Percentiles rank a stretch among this genome's conserved stretches.
Conservation (phyloP, 2,888 invertebrate genomes). For the Dasypogon diadema region DNA sequence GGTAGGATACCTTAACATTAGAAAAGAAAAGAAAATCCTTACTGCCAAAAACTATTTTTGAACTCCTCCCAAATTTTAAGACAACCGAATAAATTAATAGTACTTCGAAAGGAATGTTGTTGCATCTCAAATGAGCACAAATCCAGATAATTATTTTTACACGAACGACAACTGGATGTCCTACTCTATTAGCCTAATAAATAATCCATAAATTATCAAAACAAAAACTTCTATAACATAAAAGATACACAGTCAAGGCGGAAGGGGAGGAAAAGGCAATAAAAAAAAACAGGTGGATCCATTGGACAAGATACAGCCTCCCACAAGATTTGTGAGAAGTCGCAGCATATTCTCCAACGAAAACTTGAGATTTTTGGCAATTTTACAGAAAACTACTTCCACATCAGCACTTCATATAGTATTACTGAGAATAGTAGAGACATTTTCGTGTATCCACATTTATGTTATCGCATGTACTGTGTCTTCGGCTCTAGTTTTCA, state of each 20-base stretch:
- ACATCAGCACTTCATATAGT: background rate
- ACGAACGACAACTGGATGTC: background rate
- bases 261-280: background rate
- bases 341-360: background rate
- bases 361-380: constrained; percentile 26
- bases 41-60: constrained; percentile 3
- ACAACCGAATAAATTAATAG: no score
- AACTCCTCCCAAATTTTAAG: background rate
- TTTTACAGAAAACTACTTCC: constrained; percentile 33
- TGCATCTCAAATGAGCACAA: background rate
- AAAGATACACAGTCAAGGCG: background rate
- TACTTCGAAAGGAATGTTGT: background rate
- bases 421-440: background rate
- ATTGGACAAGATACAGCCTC: constrained; percentile 6
- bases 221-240: background rate
- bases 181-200: background rate
- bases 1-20: background rate
- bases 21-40: background rate
- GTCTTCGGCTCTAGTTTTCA: background rate
- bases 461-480: background rate
- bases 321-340: constrained; percentile 3
- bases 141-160: background rate
- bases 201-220: background rate
- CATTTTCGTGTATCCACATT: background rate
- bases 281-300: constrained; percentile 1